Conservation (phyloP, 2,797 vertebrate genomes). For the Platalea minor region DNA sequence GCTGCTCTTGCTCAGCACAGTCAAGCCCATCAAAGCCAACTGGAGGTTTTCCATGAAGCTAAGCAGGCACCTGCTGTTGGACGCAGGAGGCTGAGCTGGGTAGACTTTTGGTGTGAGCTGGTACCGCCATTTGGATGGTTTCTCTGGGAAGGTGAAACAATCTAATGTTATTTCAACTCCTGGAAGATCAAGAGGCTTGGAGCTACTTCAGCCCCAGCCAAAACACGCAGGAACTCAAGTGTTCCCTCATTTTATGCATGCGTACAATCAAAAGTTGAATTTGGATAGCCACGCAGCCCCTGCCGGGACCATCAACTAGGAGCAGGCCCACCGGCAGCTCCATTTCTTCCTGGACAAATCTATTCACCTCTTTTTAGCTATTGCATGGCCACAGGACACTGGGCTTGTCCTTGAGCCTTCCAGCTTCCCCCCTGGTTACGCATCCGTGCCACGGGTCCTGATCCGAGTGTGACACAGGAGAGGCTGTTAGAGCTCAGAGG, state of each 20-base stretch:
- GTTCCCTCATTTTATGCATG: fast-evolving
- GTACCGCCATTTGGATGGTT: background rate
- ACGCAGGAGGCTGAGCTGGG: background rate
- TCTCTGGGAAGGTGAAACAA: background rate
- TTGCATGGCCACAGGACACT: background rate
- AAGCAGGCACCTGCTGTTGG: background rate
- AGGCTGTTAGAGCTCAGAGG: background rate
- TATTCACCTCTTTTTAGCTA: background rate
- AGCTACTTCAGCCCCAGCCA: background rate
- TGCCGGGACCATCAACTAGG: background rate
- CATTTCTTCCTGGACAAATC: background rate
- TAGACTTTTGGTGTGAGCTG: background rate
- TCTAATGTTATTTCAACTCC: background rate
- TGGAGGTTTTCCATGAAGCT: background rate
- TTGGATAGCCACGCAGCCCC: background rate
- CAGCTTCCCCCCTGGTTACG: background rate
- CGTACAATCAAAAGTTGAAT: background rate
- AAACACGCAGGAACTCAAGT: fast-evolving
- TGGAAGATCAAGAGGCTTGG: background rate
- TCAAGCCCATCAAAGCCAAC: background rate
- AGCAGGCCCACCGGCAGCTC: background rate
- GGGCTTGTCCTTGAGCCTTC: background rate
- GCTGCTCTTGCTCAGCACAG: background rate
- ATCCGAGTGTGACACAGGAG: fast-evolving
- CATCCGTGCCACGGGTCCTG: fast-evolving